Percentiles rank a stretch among this genome's conserved stretches.
Evolutionary conservation across 1,140 invertebrate species (phyloP).

Genomic region (Helicorthomorpha holstii): DNA sequence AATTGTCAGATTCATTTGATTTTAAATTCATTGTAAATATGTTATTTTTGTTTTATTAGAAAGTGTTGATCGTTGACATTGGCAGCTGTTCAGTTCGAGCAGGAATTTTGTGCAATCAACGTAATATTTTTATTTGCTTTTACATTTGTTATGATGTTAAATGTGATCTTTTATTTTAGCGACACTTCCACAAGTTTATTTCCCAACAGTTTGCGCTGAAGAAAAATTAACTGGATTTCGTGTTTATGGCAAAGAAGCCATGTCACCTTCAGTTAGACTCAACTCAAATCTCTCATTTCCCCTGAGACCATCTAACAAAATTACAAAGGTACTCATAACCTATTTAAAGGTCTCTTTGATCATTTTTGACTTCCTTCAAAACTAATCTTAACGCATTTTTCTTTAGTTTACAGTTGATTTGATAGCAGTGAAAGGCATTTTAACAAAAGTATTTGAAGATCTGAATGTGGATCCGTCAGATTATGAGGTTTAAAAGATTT

Average conservation of each 20-base stretch:
- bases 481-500: conserved; percentile 20
- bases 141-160: neutral
- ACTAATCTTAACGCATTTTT: conserved; percentile 8
- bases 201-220: conserved; percentile 37
- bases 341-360: neutral
- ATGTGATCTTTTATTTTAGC: conserved; percentile 19
- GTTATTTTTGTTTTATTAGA: conserved; percentile 13
- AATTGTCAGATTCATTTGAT: neutral
- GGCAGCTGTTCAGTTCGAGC: conserved; percentile 39
- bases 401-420: conserved; percentile 26
- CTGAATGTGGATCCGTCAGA: conserved; percentile 27
- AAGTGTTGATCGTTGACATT: conserved; percentile 36
- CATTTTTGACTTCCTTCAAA: neutral
- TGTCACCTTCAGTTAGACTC: conserved; percentile 28
- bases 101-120: conserved; percentile 35
- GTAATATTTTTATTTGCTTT: conserved; percentile 16
- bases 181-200: conserved; percentile 37
- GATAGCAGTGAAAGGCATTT: conserved; percentile 26
- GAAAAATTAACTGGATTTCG: conserved; percentile 24
- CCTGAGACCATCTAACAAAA: conserved; percentile 32
- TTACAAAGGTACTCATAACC: conserved; percentile 27
- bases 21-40: conserved; percentile 1
- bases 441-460: conserved; percentile 30
- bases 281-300: conserved; percentile 25
- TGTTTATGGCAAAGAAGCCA: conserved; percentile 34